phyloP scores from a whole-genome alignment of 1,140 invertebrate species.

The Sinonovacula constricta region DNA sequence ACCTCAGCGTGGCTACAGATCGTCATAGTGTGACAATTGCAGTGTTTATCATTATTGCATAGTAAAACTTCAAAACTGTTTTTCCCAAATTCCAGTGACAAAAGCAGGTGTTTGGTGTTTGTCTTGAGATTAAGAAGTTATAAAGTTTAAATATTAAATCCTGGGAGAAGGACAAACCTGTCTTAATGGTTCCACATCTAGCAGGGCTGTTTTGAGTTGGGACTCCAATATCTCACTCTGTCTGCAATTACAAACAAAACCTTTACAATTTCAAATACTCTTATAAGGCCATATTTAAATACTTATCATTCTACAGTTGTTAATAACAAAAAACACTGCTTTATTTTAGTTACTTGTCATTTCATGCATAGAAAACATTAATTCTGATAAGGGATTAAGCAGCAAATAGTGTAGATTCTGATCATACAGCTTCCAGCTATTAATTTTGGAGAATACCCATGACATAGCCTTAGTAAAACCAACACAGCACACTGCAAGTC shows the following conservation, averaged over 20 bases:
- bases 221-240: constrained; percentile 44
- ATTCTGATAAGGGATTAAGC: too few relatives aligned
- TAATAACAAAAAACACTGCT: neutral
- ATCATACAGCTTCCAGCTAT: neutral
- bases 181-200: constrained; percentile 41
- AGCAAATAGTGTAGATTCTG: too few relatives aligned
- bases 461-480: neutral
- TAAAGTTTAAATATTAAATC: too few relatives aligned
- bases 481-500: neutral
- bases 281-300: neutral
- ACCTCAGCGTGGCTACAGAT: too few relatives aligned
- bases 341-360: neutral
- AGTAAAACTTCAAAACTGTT: too few relatives aligned
- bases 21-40: too few relatives aligned
- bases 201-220: constrained; percentile 33
- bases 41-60: too few relatives aligned
- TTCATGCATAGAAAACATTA: too few relatives aligned
- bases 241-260: constrained; percentile 3
- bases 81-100: too few relatives aligned
- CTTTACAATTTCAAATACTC: too few relatives aligned
- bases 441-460: neutral
- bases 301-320: neutral
- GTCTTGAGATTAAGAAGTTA: too few relatives aligned
- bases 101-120: too few relatives aligned
- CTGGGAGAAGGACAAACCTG: constrained; percentile 28